Conservation (phyloP, 1,140 invertebrate species). For the Leptinotarsa lineolata region DNA sequence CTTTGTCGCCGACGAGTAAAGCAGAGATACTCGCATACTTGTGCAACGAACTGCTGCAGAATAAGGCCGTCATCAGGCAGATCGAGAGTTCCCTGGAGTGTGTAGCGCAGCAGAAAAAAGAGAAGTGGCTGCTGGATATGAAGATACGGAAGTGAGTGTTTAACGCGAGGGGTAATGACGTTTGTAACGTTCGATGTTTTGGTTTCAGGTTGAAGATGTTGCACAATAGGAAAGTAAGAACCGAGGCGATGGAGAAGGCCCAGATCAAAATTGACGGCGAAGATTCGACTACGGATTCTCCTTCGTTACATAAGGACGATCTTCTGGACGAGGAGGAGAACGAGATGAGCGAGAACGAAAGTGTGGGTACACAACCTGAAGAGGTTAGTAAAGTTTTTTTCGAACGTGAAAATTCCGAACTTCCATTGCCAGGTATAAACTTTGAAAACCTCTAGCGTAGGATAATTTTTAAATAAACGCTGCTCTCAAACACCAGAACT, state of each 20-base stretch:
- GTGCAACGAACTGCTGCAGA: slow-evolving; percentile 92
- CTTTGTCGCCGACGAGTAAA: slow-evolving; percentile 84
- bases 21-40: slow-evolving; percentile 86
- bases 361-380: slow-evolving; percentile 81
- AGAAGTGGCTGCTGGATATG: slow-evolving; percentile 82
- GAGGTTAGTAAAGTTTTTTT: slow-evolving; percentile 60
- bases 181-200: neutral
- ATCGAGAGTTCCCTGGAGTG: slow-evolving; percentile 78
- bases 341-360: slow-evolving; percentile 82
- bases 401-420: neutral
- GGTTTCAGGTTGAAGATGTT: slow-evolving; percentile 68
- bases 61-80: slow-evolving; percentile 83
- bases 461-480: too few species aligned
- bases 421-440: too few species aligned
- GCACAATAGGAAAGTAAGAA: slow-evolving; percentile 74
- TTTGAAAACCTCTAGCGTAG: too few species aligned
- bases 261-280: slow-evolving; percentile 48
- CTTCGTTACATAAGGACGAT: slow-evolving; percentile 58
- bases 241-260: slow-evolving; percentile 70
- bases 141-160: slow-evolving; percentile 82
- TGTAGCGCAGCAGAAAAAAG: slow-evolving; percentile 74
- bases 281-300: slow-evolving; percentile 48
- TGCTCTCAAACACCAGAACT: too few species aligned
- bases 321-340: slow-evolving; percentile 65
- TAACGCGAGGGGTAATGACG: neutral